These are phyloP conservation scores for Zygothrica quintamaculata DNA, from an alignment of 2,888 invertebrate genomes.

Conservation along the genomic window DNA sequence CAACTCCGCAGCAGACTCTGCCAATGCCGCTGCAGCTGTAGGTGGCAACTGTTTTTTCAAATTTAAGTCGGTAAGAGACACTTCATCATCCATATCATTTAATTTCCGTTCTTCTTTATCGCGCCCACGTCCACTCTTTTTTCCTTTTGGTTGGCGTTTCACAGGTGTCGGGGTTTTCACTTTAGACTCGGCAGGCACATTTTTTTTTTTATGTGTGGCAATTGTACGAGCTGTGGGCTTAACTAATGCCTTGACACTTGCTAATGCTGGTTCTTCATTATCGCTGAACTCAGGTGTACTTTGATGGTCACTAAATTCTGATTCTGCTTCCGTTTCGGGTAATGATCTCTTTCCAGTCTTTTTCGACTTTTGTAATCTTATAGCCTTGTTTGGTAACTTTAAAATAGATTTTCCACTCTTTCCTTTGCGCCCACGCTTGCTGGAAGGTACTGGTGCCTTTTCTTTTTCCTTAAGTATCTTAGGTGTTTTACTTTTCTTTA, in stretches of 20 bases:
- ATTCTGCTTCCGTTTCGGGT: conserved; percentile 54
- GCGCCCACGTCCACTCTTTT: conserved; percentile 45
- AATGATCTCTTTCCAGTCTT: conserved; percentile 53
- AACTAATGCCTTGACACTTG: conserved; percentile 54
- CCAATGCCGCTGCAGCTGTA: conserved; percentile 77
- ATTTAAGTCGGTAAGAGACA: conserved; percentile 45
- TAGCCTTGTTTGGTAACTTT: conserved; percentile 31
- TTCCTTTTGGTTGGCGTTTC: conserved; percentile 59
- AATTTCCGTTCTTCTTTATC: conserved; percentile 28
- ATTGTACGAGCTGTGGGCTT: conserved; percentile 68
- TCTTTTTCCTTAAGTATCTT: conserved; percentile 60
- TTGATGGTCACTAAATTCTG: conserved; percentile 53
- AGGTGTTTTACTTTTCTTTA: conserved; percentile 57
- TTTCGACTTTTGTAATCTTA: conserved; percentile 71
- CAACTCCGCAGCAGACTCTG: conserved; percentile 78
- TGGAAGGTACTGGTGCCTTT: conserved; percentile 22
- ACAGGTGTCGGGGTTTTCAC: conserved; percentile 59
- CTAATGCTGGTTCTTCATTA: conserved; percentile 65
- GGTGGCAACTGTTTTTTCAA: conserved; percentile 73
- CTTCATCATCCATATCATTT: conserved; percentile 44
- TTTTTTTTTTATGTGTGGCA: conserved; percentile 69
- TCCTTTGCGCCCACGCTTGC: conserved; percentile 59
- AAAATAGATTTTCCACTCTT: conserved; percentile 49
- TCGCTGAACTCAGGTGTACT: conserved; percentile 59
- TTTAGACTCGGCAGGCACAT: conserved; percentile 58